phyloP scores from a whole-genome alignment of 2,888 invertebrate species.

The Rapana venosa region DNA sequence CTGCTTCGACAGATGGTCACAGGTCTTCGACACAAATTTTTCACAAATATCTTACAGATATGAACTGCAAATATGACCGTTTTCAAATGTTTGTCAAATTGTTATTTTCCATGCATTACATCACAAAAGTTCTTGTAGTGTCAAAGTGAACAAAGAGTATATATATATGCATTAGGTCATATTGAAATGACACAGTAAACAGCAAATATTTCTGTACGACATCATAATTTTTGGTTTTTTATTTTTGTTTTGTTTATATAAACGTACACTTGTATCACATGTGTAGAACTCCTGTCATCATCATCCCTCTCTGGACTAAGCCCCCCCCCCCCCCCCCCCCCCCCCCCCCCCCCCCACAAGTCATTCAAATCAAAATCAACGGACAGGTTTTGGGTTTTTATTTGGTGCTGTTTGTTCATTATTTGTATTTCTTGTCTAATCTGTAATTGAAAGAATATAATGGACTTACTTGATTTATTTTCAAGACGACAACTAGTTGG shows the following conservation, averaged over 20 bases:
- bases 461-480: neutral
- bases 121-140: neutral
- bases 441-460: neutral
- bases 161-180: neutral
- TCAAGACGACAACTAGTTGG: neutral
- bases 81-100: neutral
- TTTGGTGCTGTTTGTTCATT: slow-evolving; percentile 18
- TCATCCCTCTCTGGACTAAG: neutral
- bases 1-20: neutral
- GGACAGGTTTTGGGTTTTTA: neutral
- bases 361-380: neutral
- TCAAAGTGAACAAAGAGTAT: neutral
- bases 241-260: neutral
- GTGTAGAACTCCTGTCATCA: neutral
- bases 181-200: neutral
- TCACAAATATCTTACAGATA: neutral
- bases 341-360: neutral
- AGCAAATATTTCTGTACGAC: neutral
- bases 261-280: neutral
- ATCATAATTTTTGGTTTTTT: neutral
- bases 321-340: neutral
- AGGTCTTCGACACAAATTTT: neutral
- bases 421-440: neutral
- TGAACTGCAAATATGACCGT: neutral
- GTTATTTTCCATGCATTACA: neutral